Evolutionary conservation across 2,113 vertebrate species (phyloP), one percentile per base, ranked within the genome.

Genomic region (Beaufortia kweichowensis): DNA sequence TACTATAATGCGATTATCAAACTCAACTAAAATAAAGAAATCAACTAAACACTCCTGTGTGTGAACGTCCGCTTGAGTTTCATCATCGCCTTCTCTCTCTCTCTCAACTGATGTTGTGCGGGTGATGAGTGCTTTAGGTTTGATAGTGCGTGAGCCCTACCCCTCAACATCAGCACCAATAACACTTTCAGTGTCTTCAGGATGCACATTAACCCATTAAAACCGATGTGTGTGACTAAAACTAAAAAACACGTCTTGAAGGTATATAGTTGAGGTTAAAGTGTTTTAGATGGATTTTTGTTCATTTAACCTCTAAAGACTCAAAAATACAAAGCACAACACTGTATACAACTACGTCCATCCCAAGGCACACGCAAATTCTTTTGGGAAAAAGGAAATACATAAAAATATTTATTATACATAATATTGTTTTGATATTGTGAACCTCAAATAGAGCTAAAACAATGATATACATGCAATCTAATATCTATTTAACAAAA

Each of bases 161-260:
- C 71, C 71, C 71, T 74, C 57, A 74, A 61, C 71, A 74, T 74
- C 71, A 74, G 71, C 39, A 74, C 71, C 71, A 74, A 61, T 62
- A 74, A 74, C 17, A 23, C 35, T 17, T 46, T 28, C 21, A 39
- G 11, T 15, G 33, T 48, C 48, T 56, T 17, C 57, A 50, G 33
- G 41, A 24, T 69, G 12, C 3, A 15, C 23, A n/a, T 55, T 53
- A 69, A 35, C 19, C 29, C 29, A 17, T 68, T 68, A 31, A 68
- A 53, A 50, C 6, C 43, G n/a, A 17, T 3, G 0, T 12, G 48
- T 35, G 48, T 55, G 23, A 55, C n/a, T 69, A 55, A 55, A 55
- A 69, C 66, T 1, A 7, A 48, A 33, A 33, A 5, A 69, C 6
- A 14, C 53, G 46, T 46, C 66, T 33, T 23, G 64, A 9, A 15